Percentiles rank a stretch among this genome's conserved stretches.
These are phyloP conservation scores for Scolopax mira DNA, from an alignment of 2,113 vertebrate genomes.

Conservation along the genomic window DNA sequence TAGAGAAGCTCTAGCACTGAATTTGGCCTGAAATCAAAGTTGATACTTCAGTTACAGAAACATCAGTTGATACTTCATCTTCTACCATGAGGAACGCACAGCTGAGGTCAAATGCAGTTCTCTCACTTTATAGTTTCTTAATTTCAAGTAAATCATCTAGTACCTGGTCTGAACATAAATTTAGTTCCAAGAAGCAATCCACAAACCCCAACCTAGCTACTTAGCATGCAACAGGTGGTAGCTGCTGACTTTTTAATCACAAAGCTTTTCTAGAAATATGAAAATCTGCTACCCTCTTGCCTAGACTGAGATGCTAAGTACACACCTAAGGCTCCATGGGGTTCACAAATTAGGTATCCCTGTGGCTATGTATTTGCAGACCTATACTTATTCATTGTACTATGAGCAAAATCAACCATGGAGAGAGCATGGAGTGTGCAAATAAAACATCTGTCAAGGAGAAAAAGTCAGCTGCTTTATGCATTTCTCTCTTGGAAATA, in stretches of 20 bases:
- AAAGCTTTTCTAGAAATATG: neutral
- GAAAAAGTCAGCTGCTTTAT: neutral
- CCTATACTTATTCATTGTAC: neutral
- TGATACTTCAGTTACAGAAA: neutral
- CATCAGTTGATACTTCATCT: neutral
- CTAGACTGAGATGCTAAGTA: neutral
- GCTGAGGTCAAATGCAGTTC: neutral
- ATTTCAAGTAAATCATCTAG: neutral
- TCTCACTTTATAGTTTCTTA: neutral
- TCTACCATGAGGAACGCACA: neutral
- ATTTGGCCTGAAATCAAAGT: neutral
- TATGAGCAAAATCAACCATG: neutral
- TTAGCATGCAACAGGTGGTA: neutral
- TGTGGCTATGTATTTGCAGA: neutral
- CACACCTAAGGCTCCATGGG: neutral
- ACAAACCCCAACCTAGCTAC: neutral
- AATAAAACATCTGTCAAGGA: neutral
- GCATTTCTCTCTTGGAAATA: neutral
- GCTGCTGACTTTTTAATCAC: neutral
- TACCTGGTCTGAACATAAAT: neutral
- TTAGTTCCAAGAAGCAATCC: neutral
- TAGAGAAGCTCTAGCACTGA: neutral
- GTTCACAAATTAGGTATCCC: neutral
- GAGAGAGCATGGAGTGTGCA: neutral
- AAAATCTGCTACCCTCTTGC: neutral